Evolutionary conservation across 2,888 invertebrate genomes (phyloP).

Genomic region (Protodeltote pygarga): DNA sequence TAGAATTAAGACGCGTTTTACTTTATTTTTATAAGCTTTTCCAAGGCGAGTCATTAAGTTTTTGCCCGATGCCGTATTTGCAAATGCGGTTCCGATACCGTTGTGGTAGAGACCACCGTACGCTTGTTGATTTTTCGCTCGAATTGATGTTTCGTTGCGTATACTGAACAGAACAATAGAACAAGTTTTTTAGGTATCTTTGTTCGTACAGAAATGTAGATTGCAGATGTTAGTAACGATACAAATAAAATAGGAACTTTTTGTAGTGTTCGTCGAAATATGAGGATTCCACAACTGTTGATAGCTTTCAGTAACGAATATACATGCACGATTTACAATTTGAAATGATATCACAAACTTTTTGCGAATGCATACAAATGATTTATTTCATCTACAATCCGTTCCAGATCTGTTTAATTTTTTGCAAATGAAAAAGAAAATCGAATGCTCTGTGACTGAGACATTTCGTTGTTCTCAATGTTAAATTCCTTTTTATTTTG

Average conservation of each 20-base stretch:
- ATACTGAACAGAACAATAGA: constrained; percentile 58
- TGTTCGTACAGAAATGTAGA: constrained; percentile 55
- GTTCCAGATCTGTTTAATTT: constrained; percentile 30
- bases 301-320: constrained; percentile 43
- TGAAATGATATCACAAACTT: constrained; percentile 36
- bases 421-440: constrained; percentile 28
- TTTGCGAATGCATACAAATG: constrained; percentile 35
- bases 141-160: constrained; percentile 58
- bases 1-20: constrained; percentile 29
- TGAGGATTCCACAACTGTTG: constrained; percentile 33
- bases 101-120: constrained; percentile 52
- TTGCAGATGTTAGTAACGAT: constrained; percentile 49
- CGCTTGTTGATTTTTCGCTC: constrained; percentile 55
- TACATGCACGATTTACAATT: constrained; percentile 51
- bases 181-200: constrained; percentile 54
- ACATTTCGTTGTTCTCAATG: constrained; percentile 6
- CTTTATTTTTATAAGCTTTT: constrained; percentile 45
- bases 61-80: constrained; percentile 56
- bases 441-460: constrained; percentile 16
- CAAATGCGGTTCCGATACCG: constrained; percentile 63
- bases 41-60: constrained; percentile 58
- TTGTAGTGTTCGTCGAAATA: constrained; percentile 44
- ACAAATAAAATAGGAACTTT: constrained; percentile 47
- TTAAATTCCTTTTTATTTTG: constrained; percentile 65
- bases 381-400: constrained; percentile 37